Evolutionary conservation across 2,797 vertebrate genomes (phyloP).

Genomic region (Buceros bicornis): DNA sequence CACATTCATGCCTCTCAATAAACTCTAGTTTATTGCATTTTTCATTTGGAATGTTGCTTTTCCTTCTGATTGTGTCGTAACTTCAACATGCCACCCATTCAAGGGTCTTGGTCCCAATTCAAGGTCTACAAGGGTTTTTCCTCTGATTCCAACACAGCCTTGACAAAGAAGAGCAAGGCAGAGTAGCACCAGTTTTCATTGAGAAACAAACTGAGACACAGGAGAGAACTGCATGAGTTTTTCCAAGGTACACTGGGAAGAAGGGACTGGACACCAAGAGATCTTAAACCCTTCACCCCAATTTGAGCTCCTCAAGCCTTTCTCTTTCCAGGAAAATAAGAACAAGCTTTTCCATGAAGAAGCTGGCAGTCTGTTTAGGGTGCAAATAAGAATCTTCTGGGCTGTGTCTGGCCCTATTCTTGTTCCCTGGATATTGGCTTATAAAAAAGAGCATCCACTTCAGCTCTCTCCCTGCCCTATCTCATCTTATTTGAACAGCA

Average conservation of each 20-base stretch:
- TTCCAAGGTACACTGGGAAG: background rate
- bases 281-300: rapidly evolving
- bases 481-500: constrained; percentile 32
- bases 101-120: background rate
- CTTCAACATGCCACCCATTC: background rate
- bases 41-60: background rate
- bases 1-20: background rate
- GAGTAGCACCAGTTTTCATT: rapidly evolving
- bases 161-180: background rate
- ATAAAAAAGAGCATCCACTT: background rate
- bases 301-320: background rate
- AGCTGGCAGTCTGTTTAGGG: background rate
- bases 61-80: background rate
- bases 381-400: background rate
- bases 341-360: background rate
- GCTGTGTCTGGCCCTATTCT: background rate
- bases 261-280: background rate
- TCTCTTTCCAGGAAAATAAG: background rate
- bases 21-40: background rate
- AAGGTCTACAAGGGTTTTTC: background rate
- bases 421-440: background rate
- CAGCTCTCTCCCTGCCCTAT: background rate
- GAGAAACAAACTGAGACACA: background rate
- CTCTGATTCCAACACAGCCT: background rate
- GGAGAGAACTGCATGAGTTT: background rate